Conservation (phyloP, 2,113 vertebrate genomes). For the Galemys pyrenaicus region DNA sequence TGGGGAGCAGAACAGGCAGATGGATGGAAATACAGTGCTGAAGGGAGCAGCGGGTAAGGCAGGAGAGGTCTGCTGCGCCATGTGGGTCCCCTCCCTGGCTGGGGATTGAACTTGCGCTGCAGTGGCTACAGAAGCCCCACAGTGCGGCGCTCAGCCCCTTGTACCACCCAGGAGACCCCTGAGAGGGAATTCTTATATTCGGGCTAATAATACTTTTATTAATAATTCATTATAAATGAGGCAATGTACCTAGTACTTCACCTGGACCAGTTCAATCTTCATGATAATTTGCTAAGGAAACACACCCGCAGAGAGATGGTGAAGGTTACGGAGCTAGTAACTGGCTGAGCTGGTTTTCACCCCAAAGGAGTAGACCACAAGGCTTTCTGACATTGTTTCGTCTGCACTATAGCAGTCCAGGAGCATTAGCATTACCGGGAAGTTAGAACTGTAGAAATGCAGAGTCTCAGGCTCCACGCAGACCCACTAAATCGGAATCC, state of each 20-base stretch:
- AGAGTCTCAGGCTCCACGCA: background rate
- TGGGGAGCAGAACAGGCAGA: too few relatives aligned
- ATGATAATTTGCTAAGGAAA: background rate
- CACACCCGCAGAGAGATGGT: background rate
- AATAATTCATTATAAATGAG: background rate
- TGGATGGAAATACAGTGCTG: too few relatives aligned
- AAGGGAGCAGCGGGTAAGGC: too few relatives aligned
- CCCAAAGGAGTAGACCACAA: background rate
- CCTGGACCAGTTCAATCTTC: background rate
- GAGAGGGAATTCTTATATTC: background rate
- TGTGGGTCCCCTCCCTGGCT: too few relatives aligned
- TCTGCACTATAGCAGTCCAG: background rate
- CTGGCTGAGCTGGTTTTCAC: background rate
- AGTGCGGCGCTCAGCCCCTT: too few relatives aligned
- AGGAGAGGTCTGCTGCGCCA: too few relatives aligned
- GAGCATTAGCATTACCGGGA: background rate
- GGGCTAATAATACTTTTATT: background rate
- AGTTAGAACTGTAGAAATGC: background rate
- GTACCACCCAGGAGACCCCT: too few relatives aligned
- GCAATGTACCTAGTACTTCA: background rate
- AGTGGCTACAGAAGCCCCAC: too few relatives aligned
- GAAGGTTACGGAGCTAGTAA: background rate
- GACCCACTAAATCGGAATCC: background rate
- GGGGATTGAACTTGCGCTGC: too few relatives aligned
- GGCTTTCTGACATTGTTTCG: background rate